These are phyloP conservation scores for Artemia sinica DNA, from an alignment of 2,888 invertebrate genomes.

Conservation along the genomic window DNA sequence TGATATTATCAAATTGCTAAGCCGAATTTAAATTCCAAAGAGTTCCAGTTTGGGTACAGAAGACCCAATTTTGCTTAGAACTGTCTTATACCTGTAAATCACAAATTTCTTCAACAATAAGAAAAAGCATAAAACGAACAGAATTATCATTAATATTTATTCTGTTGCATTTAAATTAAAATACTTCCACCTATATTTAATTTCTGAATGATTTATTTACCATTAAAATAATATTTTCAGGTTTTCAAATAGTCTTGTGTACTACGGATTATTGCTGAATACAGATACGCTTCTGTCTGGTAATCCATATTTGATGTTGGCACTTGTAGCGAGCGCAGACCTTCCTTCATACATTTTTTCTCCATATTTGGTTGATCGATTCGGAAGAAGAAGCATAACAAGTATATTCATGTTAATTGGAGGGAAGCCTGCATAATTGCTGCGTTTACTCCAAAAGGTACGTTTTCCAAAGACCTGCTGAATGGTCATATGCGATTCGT, in stretches of 20 bases:
- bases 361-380: slow-evolving; percentile 50
- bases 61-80: no score
- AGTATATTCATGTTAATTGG: slow-evolving; percentile 59
- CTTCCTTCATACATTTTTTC: slow-evolving; percentile 58
- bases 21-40: no score
- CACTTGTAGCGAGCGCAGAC: slow-evolving; percentile 60
- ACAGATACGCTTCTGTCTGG: slow-evolving; percentile 56
- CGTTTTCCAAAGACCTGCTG: slow-evolving; percentile 4
- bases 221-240: slow-evolving; percentile 25
- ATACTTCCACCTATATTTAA: no score
- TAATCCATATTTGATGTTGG: slow-evolving; percentile 60
- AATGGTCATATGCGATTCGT: no score
- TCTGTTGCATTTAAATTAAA: no score
- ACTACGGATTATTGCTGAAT: slow-evolving; percentile 65
- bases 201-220: no score
- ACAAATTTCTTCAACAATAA: no score
- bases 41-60: no score
- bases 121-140: no score
- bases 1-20: no score
- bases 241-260: slow-evolving; percentile 69
- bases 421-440: slow-evolving; percentile 57
- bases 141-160: no score
- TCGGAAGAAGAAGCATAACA: slow-evolving; percentile 55
- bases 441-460: slow-evolving; percentile 46
- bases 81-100: no score